A percentile compares a stretch with the other conserved stretches of the same genome.
Conservation (phyloP, 1,140 invertebrate species). For the Leptinotarsa defecta region DNA sequence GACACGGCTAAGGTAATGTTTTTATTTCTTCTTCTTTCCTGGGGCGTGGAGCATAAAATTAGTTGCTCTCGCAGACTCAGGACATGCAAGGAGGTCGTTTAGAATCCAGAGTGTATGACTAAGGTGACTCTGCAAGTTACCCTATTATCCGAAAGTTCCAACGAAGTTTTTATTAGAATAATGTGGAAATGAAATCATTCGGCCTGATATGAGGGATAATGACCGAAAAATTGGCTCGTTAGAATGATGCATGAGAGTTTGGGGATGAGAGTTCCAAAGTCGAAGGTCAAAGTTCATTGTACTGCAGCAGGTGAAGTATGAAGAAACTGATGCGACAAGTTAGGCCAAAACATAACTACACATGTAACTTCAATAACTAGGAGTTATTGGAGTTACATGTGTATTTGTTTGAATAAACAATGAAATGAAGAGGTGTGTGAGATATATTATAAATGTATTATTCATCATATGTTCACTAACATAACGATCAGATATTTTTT, state of each 20-base stretch:
- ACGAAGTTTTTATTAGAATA: neutral
- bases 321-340: too few species aligned
- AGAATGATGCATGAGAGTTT: neutral
- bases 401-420: too few species aligned
- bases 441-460: too few species aligned
- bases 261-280: too few species aligned
- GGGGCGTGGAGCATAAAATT: slow-evolving; percentile 5
- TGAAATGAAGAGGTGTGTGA: too few species aligned
- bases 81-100: slow-evolving; percentile 7
- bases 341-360: too few species aligned
- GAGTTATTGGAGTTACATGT: too few species aligned
- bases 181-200: neutral
- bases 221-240: neutral
- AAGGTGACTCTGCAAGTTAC: neutral
- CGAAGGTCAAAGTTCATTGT: too few species aligned
- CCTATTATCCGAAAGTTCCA: neutral
- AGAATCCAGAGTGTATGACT: slow-evolving; percentile 5
- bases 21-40: slow-evolving; percentile 4
- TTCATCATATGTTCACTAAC: too few species aligned
- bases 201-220: neutral
- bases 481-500: too few species aligned
- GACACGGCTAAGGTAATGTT: slow-evolving; percentile 7
- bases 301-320: too few species aligned
- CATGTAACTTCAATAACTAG: too few species aligned
- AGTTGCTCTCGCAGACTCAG: neutral